These are phyloP conservation scores for Lytechinus variegatus DNA, from an alignment of 35 echinoderm and acorn worm genomes.

Conservation along the genomic window DNA sequence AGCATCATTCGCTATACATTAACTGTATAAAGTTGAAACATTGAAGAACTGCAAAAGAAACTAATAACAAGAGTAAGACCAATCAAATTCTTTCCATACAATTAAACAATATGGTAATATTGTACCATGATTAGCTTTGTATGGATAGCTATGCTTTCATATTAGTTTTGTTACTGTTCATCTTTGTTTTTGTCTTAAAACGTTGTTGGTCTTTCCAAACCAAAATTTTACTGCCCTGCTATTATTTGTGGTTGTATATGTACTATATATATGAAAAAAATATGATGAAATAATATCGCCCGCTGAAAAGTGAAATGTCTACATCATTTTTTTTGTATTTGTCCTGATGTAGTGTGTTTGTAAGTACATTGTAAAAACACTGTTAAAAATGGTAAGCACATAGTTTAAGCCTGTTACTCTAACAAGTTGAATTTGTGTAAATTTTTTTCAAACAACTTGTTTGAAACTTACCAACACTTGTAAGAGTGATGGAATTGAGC, in stretches of 20 bases:
- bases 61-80: not conserved
- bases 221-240: not conserved
- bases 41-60: not conserved
- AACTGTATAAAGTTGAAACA: not conserved
- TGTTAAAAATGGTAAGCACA: too few species aligned
- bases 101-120: not conserved
- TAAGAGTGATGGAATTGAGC: too few species aligned
- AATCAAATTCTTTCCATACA: not conserved
- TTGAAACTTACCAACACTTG: too few species aligned
- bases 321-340: not conserved
- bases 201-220: not conserved
- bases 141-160: not conserved
- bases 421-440: too few species aligned
- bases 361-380: too few species aligned
- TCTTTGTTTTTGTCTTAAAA: not conserved
- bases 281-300: not conserved
- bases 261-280: not conserved
- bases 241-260: not conserved
- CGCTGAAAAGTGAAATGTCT: not conserved
- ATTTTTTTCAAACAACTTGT: too few species aligned
- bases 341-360: not conserved
- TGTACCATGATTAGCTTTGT: not conserved
- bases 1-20: not conserved
- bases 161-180: not conserved
- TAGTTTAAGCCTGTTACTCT: too few species aligned